Evolutionary conservation across 2,113 vertebrate genomes (phyloP).

Genomic region (Sapayoa aenigma): DNA sequence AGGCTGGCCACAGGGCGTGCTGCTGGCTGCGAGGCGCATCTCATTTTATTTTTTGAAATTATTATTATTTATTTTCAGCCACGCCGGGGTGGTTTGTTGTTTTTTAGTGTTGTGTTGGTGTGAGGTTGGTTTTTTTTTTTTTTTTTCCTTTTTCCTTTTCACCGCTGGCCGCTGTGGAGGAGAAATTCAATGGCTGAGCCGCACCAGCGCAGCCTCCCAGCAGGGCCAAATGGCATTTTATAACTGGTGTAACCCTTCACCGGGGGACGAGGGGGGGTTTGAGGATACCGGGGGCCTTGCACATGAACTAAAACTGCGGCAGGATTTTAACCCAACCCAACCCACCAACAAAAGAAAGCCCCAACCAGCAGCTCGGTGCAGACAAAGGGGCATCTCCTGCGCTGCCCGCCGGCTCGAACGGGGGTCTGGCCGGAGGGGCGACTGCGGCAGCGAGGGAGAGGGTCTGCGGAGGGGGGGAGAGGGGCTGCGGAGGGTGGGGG

Average conservation of each 20-base stretch:
- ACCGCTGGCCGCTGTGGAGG: not conserved
- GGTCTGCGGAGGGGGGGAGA: not conserved
- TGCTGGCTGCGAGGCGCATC: not conserved
- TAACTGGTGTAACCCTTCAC: conserved; percentile 25
- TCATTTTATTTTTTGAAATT: not conserved
- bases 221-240: conserved; percentile 64
- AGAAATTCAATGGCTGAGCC: not conserved
- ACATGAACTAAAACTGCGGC: conserved; percentile 45
- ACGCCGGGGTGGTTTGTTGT: not conserved
- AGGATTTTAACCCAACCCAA: conserved; percentile 23
- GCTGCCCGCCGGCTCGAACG: not conserved
- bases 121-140: not conserved
- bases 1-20: not conserved
- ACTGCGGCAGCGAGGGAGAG: not conserved
- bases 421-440: not conserved
- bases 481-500: not conserved
- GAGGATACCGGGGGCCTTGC: conserved; percentile 23
- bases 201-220: not conserved
- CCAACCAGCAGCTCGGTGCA: not conserved
- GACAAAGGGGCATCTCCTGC: conserved; percentile 24
- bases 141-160: no score
- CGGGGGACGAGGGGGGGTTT: not conserved
- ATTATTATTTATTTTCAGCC: not conserved
- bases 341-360: not conserved
- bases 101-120: no score